These are phyloP conservation scores for Brachycybe producta DNA, from an alignment of 2,888 invertebrate genomes.

Conservation along the genomic window DNA sequence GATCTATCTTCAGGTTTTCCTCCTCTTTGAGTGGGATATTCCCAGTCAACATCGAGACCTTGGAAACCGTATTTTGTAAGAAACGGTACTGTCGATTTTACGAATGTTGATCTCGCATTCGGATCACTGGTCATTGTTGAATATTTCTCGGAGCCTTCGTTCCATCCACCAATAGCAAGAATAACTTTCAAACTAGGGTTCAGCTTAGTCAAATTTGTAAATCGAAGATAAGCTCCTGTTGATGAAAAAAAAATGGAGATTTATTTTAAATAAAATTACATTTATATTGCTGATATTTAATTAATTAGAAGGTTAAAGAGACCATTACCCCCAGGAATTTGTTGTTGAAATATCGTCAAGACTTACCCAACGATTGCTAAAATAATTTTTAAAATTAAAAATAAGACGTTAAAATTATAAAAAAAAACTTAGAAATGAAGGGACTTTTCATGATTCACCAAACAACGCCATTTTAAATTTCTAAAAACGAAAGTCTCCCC, in stretches of 20 bases:
- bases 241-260: no score
- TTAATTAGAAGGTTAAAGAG: no score
- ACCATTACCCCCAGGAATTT: no score
- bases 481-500: no score
- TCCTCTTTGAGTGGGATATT: slow-evolving; percentile 29
- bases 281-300: neutral
- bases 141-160: slow-evolving; percentile 42
- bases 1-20: slow-evolving; percentile 28
- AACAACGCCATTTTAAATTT: no score
- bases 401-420: no score
- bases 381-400: no score
- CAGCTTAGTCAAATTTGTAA: slow-evolving; percentile 28
- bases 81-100: slow-evolving; percentile 43
- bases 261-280: slow-evolving; percentile 14
- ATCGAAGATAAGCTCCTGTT: slow-evolving; percentile 31
- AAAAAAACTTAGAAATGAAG: no score
- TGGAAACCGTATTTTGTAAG: slow-evolving; percentile 48
- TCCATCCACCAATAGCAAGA: slow-evolving; percentile 35
- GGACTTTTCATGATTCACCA: no score
- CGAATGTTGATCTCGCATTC: slow-evolving; percentile 38
- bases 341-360: no score
- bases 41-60: slow-evolving; percentile 29
- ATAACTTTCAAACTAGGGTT: slow-evolving; percentile 31
- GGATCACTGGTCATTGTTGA: slow-evolving; percentile 35
- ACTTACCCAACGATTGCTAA: no score